phyloP scores from a whole-genome alignment of 2,113 vertebrate genomes.

The Conger conger region DNA sequence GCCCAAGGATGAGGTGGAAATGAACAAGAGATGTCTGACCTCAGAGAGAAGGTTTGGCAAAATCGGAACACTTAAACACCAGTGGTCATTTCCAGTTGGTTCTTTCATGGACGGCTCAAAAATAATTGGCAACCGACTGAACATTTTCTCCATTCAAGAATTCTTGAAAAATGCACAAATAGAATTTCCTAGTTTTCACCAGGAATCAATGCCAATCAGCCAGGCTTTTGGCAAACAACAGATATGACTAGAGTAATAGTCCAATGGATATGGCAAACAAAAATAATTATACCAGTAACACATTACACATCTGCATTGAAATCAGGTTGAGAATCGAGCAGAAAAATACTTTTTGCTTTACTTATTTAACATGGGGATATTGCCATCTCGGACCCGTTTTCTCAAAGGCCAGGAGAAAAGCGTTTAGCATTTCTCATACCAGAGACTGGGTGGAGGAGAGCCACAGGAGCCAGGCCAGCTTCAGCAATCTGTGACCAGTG shows the following conservation, averaged over 20 bases:
- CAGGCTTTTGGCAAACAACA: not conserved
- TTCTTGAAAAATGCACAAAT: not conserved
- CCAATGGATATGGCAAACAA: not conserved
- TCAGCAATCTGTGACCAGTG: conserved; percentile 13
- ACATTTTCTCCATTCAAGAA: not conserved
- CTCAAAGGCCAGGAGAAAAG: not conserved
- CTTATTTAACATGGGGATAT: not conserved
- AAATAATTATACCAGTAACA: not conserved
- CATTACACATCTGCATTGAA: not conserved
- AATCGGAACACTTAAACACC: not conserved
- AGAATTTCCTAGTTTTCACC: not conserved
- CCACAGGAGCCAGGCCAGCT: not conserved
- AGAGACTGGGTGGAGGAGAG: not conserved
- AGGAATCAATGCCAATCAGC: not conserved
- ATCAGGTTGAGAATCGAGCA: not conserved
- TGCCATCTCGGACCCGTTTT: not conserved
- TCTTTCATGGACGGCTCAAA: not conserved
- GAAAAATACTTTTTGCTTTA: not conserved
- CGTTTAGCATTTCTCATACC: not conserved
- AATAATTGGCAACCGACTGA: not conserved
- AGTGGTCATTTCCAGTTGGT: not conserved
- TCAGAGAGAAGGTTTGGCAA: not conserved
- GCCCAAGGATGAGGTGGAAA: not conserved
- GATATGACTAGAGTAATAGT: not conserved
- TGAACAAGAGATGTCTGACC: not conserved